Percentiles rank a stretch among this genome's conserved stretches.
These are phyloP conservation scores for Cyprinodon tularosa DNA, from an alignment of 2,113 vertebrate genomes.

Conservation along the genomic window DNA sequence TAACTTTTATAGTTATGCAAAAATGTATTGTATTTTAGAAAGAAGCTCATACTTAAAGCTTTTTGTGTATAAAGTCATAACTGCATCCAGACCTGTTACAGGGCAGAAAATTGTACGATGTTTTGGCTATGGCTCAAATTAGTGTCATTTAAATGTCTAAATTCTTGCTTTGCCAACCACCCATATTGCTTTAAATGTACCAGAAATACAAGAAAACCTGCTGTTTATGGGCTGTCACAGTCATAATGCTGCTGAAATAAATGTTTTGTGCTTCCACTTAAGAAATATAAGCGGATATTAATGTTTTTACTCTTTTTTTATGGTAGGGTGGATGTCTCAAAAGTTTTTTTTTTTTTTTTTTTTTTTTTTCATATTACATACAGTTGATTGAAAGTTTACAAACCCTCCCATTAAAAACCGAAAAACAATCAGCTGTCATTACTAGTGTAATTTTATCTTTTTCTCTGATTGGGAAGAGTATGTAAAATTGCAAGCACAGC, in stretches of 20 bases:
- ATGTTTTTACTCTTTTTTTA: neutral
- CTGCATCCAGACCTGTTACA: neutral
- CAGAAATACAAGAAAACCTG: constrained; percentile 3
- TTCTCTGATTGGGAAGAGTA: too few species aligned
- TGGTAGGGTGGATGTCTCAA: too few species aligned
- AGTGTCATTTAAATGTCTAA: neutral
- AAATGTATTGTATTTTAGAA: neutral
- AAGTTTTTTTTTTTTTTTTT: neutral
- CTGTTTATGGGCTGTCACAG: constrained; percentile 10
- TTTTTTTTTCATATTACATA: neutral
- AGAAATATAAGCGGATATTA: constrained; percentile 8
- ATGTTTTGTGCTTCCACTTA: constrained; percentile 37
- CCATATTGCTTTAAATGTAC: constrained; percentile 26
- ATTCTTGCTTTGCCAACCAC: neutral
- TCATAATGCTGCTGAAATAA: constrained; percentile 50
- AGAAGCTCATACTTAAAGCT: neutral
- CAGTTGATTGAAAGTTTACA: too few species aligned
- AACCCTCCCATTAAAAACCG: too few species aligned
- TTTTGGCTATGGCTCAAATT: neutral
- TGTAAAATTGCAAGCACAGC: too few species aligned
- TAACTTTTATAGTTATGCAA: constrained; percentile 1
- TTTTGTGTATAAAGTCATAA: neutral
- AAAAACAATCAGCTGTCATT: too few species aligned
- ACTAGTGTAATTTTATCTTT: too few species aligned
- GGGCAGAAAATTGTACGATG: neutral